Evolutionary conservation across 2,113 vertebrate species (phyloP), one percentile per base, ranked within the genome.

Genomic region (Cebus imitator): DNA sequence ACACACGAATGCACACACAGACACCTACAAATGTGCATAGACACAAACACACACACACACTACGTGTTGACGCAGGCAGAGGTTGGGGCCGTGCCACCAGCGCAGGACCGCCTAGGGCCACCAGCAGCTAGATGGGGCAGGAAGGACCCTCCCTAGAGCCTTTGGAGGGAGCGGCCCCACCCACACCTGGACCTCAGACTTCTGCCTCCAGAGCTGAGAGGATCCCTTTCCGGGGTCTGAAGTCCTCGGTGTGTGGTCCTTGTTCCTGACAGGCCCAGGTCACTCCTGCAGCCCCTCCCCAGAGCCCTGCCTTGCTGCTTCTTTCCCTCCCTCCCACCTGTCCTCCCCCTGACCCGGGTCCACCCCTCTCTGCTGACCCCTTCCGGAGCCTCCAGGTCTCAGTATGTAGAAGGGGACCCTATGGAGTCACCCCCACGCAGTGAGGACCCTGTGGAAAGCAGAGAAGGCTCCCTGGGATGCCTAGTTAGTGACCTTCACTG

Each of bases 51-150:
- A 61, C 9, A 64, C 25, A 64, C 61, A 30, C 27, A 13, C 40
- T n/a, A 0, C 0, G 4, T 70, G 40, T 5, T 2, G 2, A 8
- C 1, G 13, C 52, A 75, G 45, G n/a, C 55, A 35, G 94, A 57
- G 58, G 21, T 0, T 14, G 32, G 7, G 3, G 20, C 3, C 2
- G 2, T 14, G 30, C 21, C 55, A 20, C 0, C 0, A n/a, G 25
- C 68, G 45, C 5, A 14, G n/a, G 68, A 4, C 3, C 25, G 2
- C 20, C 57, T 6, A n/a, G 8, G 21, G 61, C 27, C 30, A 1
- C 57, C 8, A 6, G 88, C 3, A 73, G 64, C 52, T 4, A 3
- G 35, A 23, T 18, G 76, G 40, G 45, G 82, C 35, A 9, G 8
- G 50, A 35, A 64, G 27, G 58, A 16, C 35, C 35, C 21, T 13